Evolutionary conservation across 2,113 vertebrate genomes (phyloP), one percentile per base, ranked within the genome.

Genomic region (Chaetodon trifascialis): DNA sequence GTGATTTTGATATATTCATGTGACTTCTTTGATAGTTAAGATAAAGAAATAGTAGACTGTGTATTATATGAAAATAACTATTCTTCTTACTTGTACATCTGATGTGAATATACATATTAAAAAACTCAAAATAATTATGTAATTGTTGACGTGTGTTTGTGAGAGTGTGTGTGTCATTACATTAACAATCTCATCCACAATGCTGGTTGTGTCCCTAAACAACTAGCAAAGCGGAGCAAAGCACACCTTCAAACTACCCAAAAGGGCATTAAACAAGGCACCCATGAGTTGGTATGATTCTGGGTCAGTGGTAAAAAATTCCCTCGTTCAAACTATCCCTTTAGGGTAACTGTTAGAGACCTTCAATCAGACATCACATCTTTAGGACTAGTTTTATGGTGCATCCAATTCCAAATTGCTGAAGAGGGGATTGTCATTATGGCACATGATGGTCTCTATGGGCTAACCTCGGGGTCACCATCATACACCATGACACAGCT

Each of bases 401-500:
- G 56, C 75, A 73, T 87, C 80, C 72, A 76, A 1, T 81, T 76
- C 63, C 74, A 86, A 87, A 85, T 86, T 56, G 69, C 79, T 79
- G 87, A 80, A 84, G 80, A 82, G 85, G 83, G 86, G 86, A 89
- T 88, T 88, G 88, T 85, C 84, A 88, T 88, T 86, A 88, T 63
- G 58, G 90, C 82, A 30, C 80, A 91, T 84, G 84, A 93, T 86
- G 88, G 86, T 87, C 90, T 94, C 92, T 91, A 69, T 76, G 85
- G 84, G 86, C 66, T 54, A 82, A 89, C 89, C 89, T 72, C 70
- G 46, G 76, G 92, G 91, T 94, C 91, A 88, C 88, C 76, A 74
- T 92, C 86, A 83, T 87, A 85, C 78, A 79, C 80, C 76, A 73
- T 84, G 87, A 91, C 76, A 40, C 87, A 84, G 88, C 91, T 94